Base-by-base conservation (phyloP, 1,140 invertebrate genomes). In the Zaprionus gabonicus region DNA sequence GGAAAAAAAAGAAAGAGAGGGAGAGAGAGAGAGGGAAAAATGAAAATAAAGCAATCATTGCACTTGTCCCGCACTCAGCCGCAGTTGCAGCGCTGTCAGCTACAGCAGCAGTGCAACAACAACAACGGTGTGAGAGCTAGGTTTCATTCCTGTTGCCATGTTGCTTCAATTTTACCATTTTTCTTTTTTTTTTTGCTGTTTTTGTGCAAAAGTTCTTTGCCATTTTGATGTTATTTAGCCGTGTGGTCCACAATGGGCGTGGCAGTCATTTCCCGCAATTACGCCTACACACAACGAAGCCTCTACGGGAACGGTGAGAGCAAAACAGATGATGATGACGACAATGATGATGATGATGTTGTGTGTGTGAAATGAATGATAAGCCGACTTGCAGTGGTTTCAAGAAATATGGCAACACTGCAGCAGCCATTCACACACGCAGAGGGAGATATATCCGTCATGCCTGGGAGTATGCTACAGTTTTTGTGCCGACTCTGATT, bases 191-290 rank as follows among this genome's bases (percentile, higher is more conserved):
- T n/a, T n/a, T n/a, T n/a, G n/a, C n/a, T 3, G 10, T 34, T 55
- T 64, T 55, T 73, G 15, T 70, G 44, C 10, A 23, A 51, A 28
- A 53, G 25, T 63, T 76, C 27, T 49, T 46, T 59, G 13, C 44
- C 31, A 65, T 68, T 59, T 71, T 76, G 55, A 59, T 41, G 20
- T 46, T 62, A 38, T 46, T 66, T 78, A 51, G 55, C 57, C 46
- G 55, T 76, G 63, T 78, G 65, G 81, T 81, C 84, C 84, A 83
- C 84, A 88, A 79, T 84, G 84, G 84, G 84, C 84, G 84, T 88
- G 84, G 84, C 84, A 88, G 79, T 88, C 78, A 81, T 88, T 88
- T 88, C 85, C 84, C 78, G 75, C 85, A 88, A 88, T 88, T 88
- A 88, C 81, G 78, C 84, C 83, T 71, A 87, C 80, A 87, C 80